Base-by-base conservation (phyloP, 2,113 vertebrate species). In the Nycticebus coucang region DNA sequence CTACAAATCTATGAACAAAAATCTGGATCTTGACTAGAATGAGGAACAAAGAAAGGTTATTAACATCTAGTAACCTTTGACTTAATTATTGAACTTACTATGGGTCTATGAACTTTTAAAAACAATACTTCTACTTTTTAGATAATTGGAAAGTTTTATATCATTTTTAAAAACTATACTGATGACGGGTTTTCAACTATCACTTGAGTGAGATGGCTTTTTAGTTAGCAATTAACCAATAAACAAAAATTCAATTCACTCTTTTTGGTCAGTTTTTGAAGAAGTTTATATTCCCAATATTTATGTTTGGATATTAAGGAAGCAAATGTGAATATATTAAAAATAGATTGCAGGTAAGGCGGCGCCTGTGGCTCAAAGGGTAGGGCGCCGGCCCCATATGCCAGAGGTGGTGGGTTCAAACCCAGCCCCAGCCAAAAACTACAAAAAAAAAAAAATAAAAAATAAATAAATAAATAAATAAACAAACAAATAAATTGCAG, bases 131-230 rank as follows among this genome's bases (percentile, higher is more conserved):
- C 14, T 37, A 41, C 5, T 35, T 93, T 75, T 90, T 53, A 95
- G 59, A 93, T 57, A 88, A 93, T 55, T n/a, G 90, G 64, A 79
- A 95, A 93, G 18, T 6, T 89, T 90, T 81, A 41, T 53, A 77
- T 78, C 4, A 75, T 82, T 89, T 78, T 22, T 96, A 21, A 95
- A 95, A 88, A 68, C 28, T 53, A 26, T 26, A 66, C 55, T 89
- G 53, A 91, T 18, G 66, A 96, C 45, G 35, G 2, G 22, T 68
- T 78, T 68, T 78, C 50, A 74, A 71, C 11, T 71, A 83, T 62
- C 88, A 71, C 22, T 92, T 88, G 19, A 18, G 77, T 37, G 18
- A 50, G 4, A 24, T 28, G 53, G 57, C 0, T 12, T 88, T 66
- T 88, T 92, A 41, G 53, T 55, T 69, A 80, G 62, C 33, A 77